Percentiles rank a stretch among this genome's conserved stretches.
Conservation (phyloP, 2,797 vertebrate species). For the Dallia pectoralis region DNA sequence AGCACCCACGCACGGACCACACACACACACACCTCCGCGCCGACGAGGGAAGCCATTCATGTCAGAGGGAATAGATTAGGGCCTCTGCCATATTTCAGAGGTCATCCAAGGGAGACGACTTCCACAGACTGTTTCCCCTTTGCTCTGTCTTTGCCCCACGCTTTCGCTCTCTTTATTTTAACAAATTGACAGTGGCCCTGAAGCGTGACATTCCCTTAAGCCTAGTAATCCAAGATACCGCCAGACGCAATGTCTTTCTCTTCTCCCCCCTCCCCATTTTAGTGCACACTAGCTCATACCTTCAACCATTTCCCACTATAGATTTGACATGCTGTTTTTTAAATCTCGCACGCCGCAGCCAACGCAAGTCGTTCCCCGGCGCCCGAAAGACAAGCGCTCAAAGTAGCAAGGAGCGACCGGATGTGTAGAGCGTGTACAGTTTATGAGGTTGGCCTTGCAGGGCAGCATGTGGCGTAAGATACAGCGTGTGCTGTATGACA, state of each 20-base stretch:
- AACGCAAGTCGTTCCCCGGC: slow-evolving; percentile 18
- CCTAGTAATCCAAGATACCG: slow-evolving; percentile 28
- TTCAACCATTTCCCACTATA: not conserved
- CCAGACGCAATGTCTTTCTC: slow-evolving; percentile 13
- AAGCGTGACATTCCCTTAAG: slow-evolving; percentile 30
- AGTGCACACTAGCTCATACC: not conserved
- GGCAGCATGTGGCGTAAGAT: slow-evolving; percentile 13
- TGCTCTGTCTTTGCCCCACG: not conserved
- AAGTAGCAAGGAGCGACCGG: not conserved
- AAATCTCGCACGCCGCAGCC: slow-evolving; percentile 35
- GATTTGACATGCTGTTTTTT: not conserved
- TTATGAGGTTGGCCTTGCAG: not conserved
- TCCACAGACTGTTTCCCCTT: not conserved
- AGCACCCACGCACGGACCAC: not conserved
- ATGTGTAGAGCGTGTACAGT: slow-evolving; percentile 7
- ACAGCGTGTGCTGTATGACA: slow-evolving; percentile 46
- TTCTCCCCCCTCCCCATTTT: not conserved
- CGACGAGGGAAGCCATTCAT: slow-evolving; percentile 34
- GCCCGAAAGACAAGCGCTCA: not conserved
- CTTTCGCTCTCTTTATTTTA: slow-evolving; percentile 36
- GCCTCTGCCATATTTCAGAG: slow-evolving; percentile 29
- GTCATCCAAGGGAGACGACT: slow-evolving; percentile 37
- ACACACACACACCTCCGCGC: not conserved
- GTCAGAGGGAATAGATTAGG: slow-evolving; percentile 34
- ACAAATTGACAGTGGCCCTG: slow-evolving; percentile 36